Conservation (phyloP, 2,797 vertebrate genomes). For the Agapornis canus region DNA sequence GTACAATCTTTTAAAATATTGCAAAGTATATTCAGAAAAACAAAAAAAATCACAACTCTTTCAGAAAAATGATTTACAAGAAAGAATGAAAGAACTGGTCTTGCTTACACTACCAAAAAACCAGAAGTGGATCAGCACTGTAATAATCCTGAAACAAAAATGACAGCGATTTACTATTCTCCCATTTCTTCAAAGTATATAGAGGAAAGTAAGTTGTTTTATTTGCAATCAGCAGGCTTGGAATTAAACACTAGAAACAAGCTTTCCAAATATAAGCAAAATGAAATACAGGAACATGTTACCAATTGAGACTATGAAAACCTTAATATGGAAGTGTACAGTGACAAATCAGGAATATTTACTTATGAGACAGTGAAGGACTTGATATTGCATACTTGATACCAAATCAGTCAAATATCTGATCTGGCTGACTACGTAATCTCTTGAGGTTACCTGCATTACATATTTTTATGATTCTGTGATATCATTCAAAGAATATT, state of each 20-base stretch:
- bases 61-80: not conserved
- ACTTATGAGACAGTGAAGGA: not conserved
- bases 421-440: not conserved
- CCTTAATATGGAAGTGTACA: not conserved
- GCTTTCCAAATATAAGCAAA: not conserved
- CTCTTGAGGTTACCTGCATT: not conserved
- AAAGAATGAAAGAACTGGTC: not conserved
- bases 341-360: not conserved
- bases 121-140: not conserved
- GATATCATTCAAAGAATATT: not conserved
- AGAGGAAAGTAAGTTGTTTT: not conserved
- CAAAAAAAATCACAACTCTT: not conserved
- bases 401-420: not conserved
- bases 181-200: not conserved
- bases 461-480: not conserved
- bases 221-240: not conserved
- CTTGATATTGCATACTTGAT: not conserved
- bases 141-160: slow-evolving; percentile 22
- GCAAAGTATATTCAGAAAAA: not conserved
- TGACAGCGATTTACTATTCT: not conserved
- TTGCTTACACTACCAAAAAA: not conserved
- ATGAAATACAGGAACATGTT: not conserved
- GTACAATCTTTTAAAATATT: not conserved
- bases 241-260: slow-evolving; percentile 14
- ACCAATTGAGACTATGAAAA: not conserved